A percentile compares a stretch with the other conserved stretches of the same genome.
phyloP scores from a whole-genome alignment of 2,113 vertebrate species.

The Misgurnus mizolepis region DNA sequence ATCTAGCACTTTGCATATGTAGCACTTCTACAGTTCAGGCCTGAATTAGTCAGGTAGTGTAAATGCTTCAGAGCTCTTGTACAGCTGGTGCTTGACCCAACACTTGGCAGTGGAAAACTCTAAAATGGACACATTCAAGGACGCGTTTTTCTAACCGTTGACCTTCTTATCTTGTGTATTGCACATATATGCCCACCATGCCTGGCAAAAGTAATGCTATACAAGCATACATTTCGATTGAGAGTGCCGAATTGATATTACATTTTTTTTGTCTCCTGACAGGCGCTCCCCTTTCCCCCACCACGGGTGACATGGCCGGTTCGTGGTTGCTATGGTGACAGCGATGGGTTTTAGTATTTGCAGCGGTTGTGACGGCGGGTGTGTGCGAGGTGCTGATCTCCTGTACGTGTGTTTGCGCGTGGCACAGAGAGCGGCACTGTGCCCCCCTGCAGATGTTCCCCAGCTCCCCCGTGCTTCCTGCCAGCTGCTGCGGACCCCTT shows the following conservation, averaged over 20 bases:
- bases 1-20: constrained; percentile 20
- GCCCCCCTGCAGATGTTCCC: constrained; percentile 95
- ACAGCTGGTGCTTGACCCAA: constrained; percentile 34
- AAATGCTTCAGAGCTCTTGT: constrained; percentile 22
- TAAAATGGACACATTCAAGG: constrained; percentile 30
- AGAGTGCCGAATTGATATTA: too few relatives aligned
- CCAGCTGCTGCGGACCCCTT: constrained; percentile 93
- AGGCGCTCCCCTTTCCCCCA: neutral
- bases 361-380: constrained; percentile 66
- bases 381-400: constrained; percentile 73
- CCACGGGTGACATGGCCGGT: constrained; percentile 85
- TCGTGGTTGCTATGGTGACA: constrained; percentile 96
- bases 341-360: constrained; percentile 52
- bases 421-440: constrained; percentile 49
- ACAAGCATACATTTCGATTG: too few relatives aligned
- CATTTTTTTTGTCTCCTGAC: constrained; percentile 5
- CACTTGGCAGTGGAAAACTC: constrained; percentile 23
- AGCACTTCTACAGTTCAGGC: constrained; percentile 3
- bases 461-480: constrained; percentile 89
- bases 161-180: constrained; percentile 22
- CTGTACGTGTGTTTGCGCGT: constrained; percentile 79
- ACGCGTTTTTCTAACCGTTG: constrained; percentile 26
- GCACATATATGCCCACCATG: neutral
- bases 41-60: constrained; percentile 28
- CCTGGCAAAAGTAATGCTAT: constrained; percentile 10